phyloP scores from a whole-genome alignment of 2,888 invertebrate genomes.

The Ligdia adustata region DNA sequence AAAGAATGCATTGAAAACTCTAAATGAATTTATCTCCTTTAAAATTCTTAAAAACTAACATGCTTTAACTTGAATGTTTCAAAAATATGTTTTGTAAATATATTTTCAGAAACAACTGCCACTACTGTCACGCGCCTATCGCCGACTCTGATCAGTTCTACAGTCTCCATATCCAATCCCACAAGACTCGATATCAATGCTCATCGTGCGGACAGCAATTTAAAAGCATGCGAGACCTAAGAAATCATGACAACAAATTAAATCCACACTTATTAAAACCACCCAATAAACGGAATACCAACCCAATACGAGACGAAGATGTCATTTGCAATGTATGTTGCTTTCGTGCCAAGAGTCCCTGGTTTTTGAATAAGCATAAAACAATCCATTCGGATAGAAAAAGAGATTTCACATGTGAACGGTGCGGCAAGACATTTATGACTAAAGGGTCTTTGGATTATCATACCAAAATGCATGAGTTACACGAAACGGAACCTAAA shows the following conservation, averaged over 20 bases:
- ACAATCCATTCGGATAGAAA: constrained; percentile 76
- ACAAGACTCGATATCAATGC: not conserved
- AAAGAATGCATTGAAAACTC: too few relatives aligned
- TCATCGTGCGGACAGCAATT: not conserved
- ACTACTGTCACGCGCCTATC: not conserved
- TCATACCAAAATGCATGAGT: not conserved
- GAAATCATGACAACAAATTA: constrained; percentile 4
- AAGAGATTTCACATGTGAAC: constrained; percentile 71
- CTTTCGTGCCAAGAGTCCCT: not conserved
- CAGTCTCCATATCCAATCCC: not conserved
- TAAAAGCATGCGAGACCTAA: constrained; percentile 4
- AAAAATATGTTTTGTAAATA: too few relatives aligned
- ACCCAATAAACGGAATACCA: not conserved
- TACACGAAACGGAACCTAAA: not conserved
- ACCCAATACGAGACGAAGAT: not conserved
- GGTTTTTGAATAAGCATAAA: not conserved
- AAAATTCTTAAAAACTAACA: too few relatives aligned
- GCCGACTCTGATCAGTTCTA: not conserved
- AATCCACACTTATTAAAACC: not conserved
- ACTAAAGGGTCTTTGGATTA: constrained; percentile 68
- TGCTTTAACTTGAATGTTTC: too few relatives aligned
- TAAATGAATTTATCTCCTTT: too few relatives aligned
- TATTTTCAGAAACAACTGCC: not conserved
- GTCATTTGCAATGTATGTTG: not conserved
- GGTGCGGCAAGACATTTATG: constrained; percentile 75